Evolutionary conservation across 2,888 invertebrate genomes (phyloP).

Genomic region (Nomada lathburiana): DNA sequence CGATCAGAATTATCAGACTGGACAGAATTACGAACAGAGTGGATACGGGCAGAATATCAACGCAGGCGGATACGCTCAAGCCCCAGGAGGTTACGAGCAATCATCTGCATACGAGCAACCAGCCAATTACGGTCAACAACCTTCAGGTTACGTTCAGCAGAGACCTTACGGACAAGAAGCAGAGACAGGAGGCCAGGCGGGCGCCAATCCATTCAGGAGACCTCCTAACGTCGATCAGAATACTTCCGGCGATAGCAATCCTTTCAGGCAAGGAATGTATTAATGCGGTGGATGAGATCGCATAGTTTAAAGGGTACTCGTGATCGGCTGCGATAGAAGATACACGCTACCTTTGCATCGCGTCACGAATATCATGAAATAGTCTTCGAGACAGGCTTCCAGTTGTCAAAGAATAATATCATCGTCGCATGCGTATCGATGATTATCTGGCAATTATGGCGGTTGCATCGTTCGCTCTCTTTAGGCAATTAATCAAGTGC

Average conservation of each 20-base stretch:
- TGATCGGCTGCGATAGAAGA: conserved; percentile 18
- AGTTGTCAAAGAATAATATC: conserved; percentile 68
- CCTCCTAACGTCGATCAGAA: conserved; percentile 84
- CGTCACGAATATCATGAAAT: conserved; percentile 64
- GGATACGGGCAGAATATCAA: conserved; percentile 77
- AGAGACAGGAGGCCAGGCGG: conserved; percentile 73
- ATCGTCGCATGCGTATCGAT: conserved; percentile 17
- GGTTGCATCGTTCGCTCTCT: conserved; percentile 23
- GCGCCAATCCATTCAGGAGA: conserved; percentile 85
- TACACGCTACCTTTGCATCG: neutral
- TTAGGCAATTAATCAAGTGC: conserved; percentile 35
- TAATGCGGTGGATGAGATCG: conserved; percentile 61
- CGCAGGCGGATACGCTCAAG: conserved; percentile 59
- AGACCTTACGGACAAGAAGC: conserved; percentile 64
- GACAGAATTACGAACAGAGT: conserved; percentile 83
- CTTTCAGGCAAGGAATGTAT: conserved; percentile 92
- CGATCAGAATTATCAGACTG: conserved; percentile 82
- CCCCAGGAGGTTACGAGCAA: conserved; percentile 65
- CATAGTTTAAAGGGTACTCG: conserved; percentile 22
- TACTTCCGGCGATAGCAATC: conserved; percentile 88
- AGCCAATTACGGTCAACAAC: conserved; percentile 63
- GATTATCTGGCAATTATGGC: conserved; percentile 16
- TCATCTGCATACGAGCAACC: conserved; percentile 57
- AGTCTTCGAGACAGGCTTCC: conserved; percentile 83
- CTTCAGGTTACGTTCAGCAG: conserved; percentile 45